phyloP scores from a whole-genome alignment of 2,888 invertebrate species.

The Hyposoter didymator region DNA sequence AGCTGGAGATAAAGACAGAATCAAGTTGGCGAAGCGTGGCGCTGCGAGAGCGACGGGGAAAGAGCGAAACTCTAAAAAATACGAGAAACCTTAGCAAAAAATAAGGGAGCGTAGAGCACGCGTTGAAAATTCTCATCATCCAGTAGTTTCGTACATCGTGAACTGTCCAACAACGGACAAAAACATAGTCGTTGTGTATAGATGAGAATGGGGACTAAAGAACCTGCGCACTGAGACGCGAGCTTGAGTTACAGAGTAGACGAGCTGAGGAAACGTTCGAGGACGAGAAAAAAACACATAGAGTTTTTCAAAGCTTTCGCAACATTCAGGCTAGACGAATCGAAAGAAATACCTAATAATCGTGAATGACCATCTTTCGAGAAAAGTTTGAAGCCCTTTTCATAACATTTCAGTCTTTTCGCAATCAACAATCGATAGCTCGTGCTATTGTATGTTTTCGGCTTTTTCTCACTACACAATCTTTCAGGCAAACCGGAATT shows the following conservation, averaged over 20 bases:
- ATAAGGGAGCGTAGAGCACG: slow-evolving; percentile 1
- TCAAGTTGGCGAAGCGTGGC: not conserved
- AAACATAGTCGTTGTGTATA: not conserved
- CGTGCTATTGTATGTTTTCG: not conserved
- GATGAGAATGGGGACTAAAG: not conserved
- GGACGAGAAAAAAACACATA: not conserved
- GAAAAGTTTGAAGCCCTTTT: not conserved
- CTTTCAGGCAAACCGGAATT: not conserved
- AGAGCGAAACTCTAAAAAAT: not conserved
- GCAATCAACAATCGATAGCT: not conserved
- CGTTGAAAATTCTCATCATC: slow-evolving; percentile 35
- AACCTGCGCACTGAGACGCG: not conserved
- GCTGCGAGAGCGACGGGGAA: not conserved
- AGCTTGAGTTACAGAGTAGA: slow-evolving; percentile 6
- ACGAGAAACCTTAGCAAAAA: not conserved
- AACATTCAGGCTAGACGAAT: slow-evolving; percentile 18
- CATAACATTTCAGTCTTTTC: not conserved
- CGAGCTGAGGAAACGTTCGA: not conserved
- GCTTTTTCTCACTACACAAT: not conserved
- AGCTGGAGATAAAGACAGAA: not conserved
- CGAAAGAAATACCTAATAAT: not conserved
- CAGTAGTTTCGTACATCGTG: slow-evolving; percentile 38
- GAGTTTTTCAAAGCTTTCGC: not conserved
- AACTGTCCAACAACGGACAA: slow-evolving; percentile 1
- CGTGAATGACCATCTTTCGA: slow-evolving; percentile 21